These are phyloP conservation scores for Aphelocoma coerulescens DNA, from an alignment of 2,113 vertebrate species.

Conservation along the genomic window DNA sequence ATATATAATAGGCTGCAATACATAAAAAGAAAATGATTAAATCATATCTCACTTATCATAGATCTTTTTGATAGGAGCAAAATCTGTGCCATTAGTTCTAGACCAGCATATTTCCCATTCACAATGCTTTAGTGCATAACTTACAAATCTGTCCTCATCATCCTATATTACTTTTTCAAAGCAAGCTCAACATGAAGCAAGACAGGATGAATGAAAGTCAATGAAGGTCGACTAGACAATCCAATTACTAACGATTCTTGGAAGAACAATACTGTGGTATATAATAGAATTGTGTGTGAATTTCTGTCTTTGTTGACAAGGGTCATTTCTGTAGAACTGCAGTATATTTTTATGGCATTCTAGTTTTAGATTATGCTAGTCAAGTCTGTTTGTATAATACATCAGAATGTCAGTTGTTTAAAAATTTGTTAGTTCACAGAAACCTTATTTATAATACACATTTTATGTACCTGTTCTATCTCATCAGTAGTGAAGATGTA, in stretches of 20 bases:
- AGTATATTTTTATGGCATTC: not conserved
- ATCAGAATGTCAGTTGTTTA: not conserved
- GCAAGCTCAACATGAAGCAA: constrained; percentile 41
- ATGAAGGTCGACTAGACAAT: constrained; percentile 65
- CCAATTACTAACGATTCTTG: constrained; percentile 65
- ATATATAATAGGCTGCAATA: constrained; percentile 15
- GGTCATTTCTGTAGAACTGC: constrained; percentile 11
- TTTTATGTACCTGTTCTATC: not conserved
- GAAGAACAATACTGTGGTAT: constrained; percentile 52
- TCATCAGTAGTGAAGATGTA: not conserved
- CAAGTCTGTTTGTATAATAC: not conserved
- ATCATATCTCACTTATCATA: constrained; percentile 31
- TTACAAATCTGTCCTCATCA: constrained; percentile 68
- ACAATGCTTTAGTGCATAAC: constrained; percentile 59
- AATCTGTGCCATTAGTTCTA: constrained; percentile 61
- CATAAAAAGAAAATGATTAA: constrained; percentile 50
- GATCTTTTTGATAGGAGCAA: constrained; percentile 60
- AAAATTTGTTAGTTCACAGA: not conserved
- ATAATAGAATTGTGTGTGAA: constrained; percentile 53
- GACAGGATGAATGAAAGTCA: constrained; percentile 64
- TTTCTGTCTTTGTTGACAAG: constrained; percentile 56
- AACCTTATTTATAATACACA: not conserved
- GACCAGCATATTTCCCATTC: constrained; percentile 56
- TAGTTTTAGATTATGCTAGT: not conserved
- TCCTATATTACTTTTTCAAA: constrained; percentile 62